A percentile compares a stretch with the other conserved stretches of the same genome.
These are phyloP conservation scores for Enteromius mattozi DNA, from an alignment of 2,797 vertebrate species.

Conservation along the genomic window DNA sequence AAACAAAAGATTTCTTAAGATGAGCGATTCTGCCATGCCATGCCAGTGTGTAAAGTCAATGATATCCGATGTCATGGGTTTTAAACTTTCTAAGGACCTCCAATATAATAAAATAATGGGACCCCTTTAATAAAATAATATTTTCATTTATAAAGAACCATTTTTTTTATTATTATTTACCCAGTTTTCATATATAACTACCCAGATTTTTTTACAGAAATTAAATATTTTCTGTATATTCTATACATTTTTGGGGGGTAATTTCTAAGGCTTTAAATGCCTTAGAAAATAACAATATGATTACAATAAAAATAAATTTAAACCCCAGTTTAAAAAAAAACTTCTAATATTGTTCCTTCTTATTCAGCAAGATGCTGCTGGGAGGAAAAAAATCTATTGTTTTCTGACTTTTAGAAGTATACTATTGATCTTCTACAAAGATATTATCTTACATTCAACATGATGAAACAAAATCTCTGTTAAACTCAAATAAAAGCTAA, in stretches of 20 bases:
- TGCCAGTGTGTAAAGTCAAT: constrained; percentile 18
- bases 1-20: constrained; percentile 17
- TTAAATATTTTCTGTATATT: neutral
- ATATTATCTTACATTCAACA: constrained; percentile 28
- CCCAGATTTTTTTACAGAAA: neutral
- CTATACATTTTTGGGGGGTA: no score
- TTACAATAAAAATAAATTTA: neutral
- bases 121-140: neutral
- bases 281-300: neutral
- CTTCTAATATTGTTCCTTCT: neutral
- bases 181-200: neutral
- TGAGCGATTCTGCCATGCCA: neutral
- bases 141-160: neutral
- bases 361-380: neutral
- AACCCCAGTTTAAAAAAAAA: neutral
- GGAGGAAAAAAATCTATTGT: neutral
- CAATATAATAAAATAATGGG: neutral
- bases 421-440: neutral
- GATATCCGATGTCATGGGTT: neutral
- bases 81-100: neutral
- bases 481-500: constrained; percentile 25
- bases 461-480: constrained; percentile 6
- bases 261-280: neutral
- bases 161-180: neutral
- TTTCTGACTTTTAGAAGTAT: constrained; percentile 4